Evolutionary conservation across 2,797 vertebrate species (phyloP).

Genomic region (Clarias laeviceps): DNA sequence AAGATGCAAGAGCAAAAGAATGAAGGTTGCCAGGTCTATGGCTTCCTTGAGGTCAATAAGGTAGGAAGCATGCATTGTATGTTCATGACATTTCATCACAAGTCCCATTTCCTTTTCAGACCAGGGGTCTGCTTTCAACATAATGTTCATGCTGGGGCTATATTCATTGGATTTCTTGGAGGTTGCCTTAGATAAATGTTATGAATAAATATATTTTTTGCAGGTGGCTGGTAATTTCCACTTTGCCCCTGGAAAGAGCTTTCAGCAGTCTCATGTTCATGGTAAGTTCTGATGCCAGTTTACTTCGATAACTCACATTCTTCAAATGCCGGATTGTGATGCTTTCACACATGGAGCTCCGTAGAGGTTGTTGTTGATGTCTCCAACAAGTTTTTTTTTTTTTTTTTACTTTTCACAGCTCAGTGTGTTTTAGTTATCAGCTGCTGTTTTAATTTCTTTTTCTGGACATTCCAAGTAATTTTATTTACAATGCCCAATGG

Average conservation of each 20-base stretch:
- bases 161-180: not conserved
- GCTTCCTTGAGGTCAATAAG: slow-evolving; percentile 98
- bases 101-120: not conserved
- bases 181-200: not conserved
- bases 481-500: too few species aligned
- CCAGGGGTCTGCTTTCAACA: not conserved
- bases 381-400: too few species aligned
- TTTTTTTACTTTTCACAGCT: too few species aligned
- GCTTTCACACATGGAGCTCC: too few species aligned
- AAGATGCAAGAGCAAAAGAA: slow-evolving; percentile 99
- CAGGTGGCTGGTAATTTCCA: slow-evolving; percentile 98
- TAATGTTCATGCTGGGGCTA: not conserved
- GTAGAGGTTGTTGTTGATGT: too few species aligned
- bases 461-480: too few species aligned
- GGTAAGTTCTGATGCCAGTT: slow-evolving; percentile 76
- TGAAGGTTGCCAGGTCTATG: slow-evolving; percentile 94
- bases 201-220: slow-evolving; percentile 25
- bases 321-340: too few species aligned
- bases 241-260: slow-evolving; percentile 98
- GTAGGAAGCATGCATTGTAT: slow-evolving; percentile 62
- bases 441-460: too few species aligned
- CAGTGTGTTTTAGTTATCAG: too few species aligned
- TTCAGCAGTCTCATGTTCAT: slow-evolving; percentile 97
- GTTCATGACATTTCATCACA: not conserved
- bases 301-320: not conserved